Conservation (phyloP, 2,888 invertebrate species). For the Eretmocerus hayati region DNA sequence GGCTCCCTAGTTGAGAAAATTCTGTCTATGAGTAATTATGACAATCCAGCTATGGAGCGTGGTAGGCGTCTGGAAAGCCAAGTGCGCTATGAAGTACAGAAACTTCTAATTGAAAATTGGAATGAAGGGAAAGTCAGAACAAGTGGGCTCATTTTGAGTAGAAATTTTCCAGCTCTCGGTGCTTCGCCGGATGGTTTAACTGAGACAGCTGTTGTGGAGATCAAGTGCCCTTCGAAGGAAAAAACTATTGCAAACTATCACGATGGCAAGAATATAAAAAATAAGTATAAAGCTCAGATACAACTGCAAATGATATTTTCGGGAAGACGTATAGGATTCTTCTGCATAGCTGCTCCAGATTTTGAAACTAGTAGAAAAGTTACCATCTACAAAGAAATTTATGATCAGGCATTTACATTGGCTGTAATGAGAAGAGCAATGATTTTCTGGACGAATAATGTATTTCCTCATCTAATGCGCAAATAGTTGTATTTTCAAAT, state of each 20-base stretch:
- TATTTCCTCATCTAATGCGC: constrained; percentile 7
- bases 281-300: constrained; percentile 22
- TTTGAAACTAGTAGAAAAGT: constrained; percentile 25
- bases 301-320: constrained; percentile 30
- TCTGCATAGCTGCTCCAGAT: constrained; percentile 28
- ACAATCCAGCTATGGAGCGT: constrained; percentile 25
- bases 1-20: constrained; percentile 25
- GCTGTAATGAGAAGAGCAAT: constrained; percentile 3
- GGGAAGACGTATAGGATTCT: constrained; percentile 22
- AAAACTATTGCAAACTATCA: not conserved
- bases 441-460: constrained; percentile 2
- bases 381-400: constrained; percentile 8
- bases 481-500: constrained; percentile 1
- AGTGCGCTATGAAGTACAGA: constrained; percentile 10
- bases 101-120: not conserved
- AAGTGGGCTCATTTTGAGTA: not conserved
- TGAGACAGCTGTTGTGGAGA: constrained; percentile 1
- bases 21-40: constrained; percentile 24
- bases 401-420: constrained; percentile 2
- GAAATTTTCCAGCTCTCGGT: constrained; percentile 2
- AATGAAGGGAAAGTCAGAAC: not conserved
- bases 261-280: no score
- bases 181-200: constrained; percentile 3
- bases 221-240: not conserved
- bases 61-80: constrained; percentile 25